A percentile compares a stretch with the other conserved stretches of the same genome.
Conservation (phyloP, 1,140 invertebrate species). For the Euwallacea similis region DNA sequence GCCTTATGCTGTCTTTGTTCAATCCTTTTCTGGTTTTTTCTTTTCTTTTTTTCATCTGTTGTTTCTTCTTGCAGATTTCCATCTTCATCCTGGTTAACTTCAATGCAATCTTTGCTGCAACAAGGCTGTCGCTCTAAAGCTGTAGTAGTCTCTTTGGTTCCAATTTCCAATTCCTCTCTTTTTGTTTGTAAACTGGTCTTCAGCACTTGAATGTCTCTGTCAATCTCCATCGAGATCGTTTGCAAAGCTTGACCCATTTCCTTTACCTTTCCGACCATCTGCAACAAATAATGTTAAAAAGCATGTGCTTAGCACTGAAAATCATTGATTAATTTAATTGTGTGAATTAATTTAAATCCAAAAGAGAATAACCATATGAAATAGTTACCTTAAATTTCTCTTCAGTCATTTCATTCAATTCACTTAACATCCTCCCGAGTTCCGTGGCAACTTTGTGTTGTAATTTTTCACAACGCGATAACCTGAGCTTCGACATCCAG, state of each 20-base stretch:
- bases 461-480: conserved; percentile 10
- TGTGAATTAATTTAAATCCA: not conserved
- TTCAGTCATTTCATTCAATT: conserved; percentile 36
- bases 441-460: conserved; percentile 33
- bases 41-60: conserved; percentile 41
- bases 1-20: conserved; percentile 49
- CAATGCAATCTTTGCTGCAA: not conserved
- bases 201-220: conserved; percentile 21
- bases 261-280: conserved; percentile 29
- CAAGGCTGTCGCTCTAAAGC: conserved; percentile 18
- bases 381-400: conserved; percentile 36
- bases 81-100: not conserved
- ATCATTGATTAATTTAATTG: too few species aligned
- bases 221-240: conserved; percentile 36
- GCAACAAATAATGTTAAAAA: too few species aligned
- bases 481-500: conserved; percentile 12
- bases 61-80: not conserved
- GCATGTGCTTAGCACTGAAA: too few species aligned
- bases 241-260: conserved; percentile 38
- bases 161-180: not conserved
- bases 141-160: conserved; percentile 10
- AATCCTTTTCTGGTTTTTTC: conserved; percentile 48
- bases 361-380: not conserved
- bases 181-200: not conserved
- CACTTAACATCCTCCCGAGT: conserved; percentile 32